Base-by-base conservation (phyloP, 2,797 vertebrate genomes). In the Cynodonichthys magdalenae region DNA sequence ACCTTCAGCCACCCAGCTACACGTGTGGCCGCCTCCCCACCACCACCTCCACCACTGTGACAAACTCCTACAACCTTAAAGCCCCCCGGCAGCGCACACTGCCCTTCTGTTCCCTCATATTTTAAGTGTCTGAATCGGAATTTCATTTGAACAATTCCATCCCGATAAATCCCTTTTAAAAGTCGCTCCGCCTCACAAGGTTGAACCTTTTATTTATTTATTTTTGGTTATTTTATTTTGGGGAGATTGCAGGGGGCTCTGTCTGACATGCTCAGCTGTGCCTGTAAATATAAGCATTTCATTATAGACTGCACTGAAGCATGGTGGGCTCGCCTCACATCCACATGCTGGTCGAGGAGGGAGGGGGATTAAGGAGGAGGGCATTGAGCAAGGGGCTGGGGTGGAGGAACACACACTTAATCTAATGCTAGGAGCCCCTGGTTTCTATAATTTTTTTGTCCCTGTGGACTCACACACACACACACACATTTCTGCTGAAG, bases 251-350 rank as follows among this genome's bases (percentile, higher is more conserved):
- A 71, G 85, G 90, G 55, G 93, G 95, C 93, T 95, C 94, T 95
- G 95, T 95, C 93, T 96, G 95, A 96, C 95, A 96, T 64, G 94
- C 95, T 97, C 95, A 93, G 92, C 92, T 95, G 95, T 95, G 95
- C 95, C 95, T 97, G 94, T 97, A 98, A 97, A 98, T 98, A 94
- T 95, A 96, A 98, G 95, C 95, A 95, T 99, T 98, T 98, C 95
- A 96, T 99, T 98, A 96, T 95, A 95, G 94, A 94, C 94, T 95
- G 95, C 95, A 95, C 93, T 96, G 95, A 96, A 96, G 95, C 96
- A 96, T 98, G 95, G 91, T 94, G 92, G 95, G 94, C 89, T 89
- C 89, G 88, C 89, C 70, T 64, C 87, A 86, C 86, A 87, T 84
- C 80, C 83, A 84, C 82, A 83, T 77, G 84, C 87, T 81, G 82